These are phyloP conservation scores for Pyrrhura leucotis DNA, from an alignment of 2,797 vertebrate genomes.

Conservation along the genomic window DNA sequence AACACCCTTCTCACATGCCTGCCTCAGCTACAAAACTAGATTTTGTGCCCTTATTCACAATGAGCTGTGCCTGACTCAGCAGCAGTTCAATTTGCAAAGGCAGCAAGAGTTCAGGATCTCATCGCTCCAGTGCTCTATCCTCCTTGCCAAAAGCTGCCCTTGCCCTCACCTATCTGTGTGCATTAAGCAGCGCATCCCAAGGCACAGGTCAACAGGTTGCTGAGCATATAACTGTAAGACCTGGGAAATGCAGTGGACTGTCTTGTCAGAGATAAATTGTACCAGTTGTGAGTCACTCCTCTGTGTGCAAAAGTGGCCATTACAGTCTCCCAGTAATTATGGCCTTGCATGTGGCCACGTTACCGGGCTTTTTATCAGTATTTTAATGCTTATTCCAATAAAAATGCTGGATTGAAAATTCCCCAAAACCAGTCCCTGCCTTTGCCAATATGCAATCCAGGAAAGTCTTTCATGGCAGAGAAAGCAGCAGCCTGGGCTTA, in stretches of 20 bases:
- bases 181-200: not conserved
- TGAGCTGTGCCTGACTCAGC: not conserved
- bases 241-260: not conserved
- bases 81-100: not conserved
- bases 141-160: not conserved
- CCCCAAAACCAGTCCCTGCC: not conserved
- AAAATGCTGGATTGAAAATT: not conserved
- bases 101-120: not conserved
- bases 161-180: not conserved
- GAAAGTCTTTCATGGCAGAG: not conserved
- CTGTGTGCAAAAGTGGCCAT: not conserved
- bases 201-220: not conserved
- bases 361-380: not conserved
- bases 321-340: not conserved
- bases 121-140: not conserved
- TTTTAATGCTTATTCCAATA: not conserved
- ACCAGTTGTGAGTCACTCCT: too few species aligned
- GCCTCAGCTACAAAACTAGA: not conserved
- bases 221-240: not conserved
- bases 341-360: rapidly evolving
- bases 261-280: not conserved
- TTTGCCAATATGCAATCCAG: not conserved
- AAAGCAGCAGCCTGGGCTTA: rapidly evolving
- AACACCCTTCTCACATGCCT: not conserved
- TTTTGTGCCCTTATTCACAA: not conserved